Conservation (phyloP, 2,797 vertebrate species). For the Mastacembelus armatus region DNA sequence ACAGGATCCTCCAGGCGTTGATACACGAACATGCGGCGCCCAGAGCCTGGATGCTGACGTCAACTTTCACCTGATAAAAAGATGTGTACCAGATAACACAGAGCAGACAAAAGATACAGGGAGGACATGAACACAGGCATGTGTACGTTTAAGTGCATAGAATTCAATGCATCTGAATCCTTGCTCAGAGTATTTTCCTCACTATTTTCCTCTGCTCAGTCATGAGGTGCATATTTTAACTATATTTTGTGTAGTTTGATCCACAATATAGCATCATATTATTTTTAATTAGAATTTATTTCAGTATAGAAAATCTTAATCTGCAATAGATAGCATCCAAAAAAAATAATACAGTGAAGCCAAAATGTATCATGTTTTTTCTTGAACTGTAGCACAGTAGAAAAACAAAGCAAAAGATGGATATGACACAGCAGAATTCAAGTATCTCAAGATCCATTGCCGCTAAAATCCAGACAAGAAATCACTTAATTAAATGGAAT, state of each 20-base stretch:
- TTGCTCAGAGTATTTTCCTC: background rate
- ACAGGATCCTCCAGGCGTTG: conserved; percentile 54
- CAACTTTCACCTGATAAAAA: background rate
- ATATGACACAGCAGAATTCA: too few relatives aligned
- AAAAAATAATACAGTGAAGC: background rate
- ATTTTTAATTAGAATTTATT: background rate
- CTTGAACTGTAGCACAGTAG: background rate
- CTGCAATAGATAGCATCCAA: background rate
- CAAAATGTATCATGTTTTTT: background rate
- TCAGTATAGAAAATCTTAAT: background rate
- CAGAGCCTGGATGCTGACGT: background rate
- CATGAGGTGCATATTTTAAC: background rate
- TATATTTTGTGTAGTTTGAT: background rate
- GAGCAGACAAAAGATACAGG: conserved; percentile 6
- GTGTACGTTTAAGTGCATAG: background rate
- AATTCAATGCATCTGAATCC: too few relatives aligned
- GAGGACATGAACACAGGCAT: background rate
- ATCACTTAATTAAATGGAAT: background rate
- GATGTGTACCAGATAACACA: conserved; percentile 25
- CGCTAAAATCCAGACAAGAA: background rate
- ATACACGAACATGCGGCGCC: conserved; percentile 11
- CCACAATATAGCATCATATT: background rate
- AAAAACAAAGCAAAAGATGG: background rate
- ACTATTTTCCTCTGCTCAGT: background rate
- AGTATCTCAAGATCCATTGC: too few relatives aligned